Base-by-base conservation (phyloP, 2,888 invertebrate species). In the Lasioglossum oenotherae region DNA sequence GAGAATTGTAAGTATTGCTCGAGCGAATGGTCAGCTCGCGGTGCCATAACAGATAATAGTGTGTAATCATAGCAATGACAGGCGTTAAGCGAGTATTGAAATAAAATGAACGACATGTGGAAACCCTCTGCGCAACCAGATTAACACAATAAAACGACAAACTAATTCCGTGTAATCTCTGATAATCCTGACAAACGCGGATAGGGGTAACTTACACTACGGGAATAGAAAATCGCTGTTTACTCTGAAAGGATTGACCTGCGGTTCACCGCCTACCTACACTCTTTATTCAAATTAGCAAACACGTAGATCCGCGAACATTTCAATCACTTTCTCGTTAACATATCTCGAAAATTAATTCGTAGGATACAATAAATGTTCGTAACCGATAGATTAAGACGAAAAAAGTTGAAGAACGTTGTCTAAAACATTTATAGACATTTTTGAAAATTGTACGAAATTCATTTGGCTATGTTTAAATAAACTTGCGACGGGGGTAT, bases 131-230 rank as follows among this genome's bases (percentile, higher is more conserved):
- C 35, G 35, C 10, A 35, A 38, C 23, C 67, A 67, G 67, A 67
- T 67, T 35, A 67, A 38, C 67, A 67, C 67, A 67, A 67, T 67
- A 67, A 67, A 67, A 67, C 67, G 67, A 67, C 67, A 67, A 67
- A 67, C 35, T 67, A 67, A 67, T 67, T 67, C 67, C 67, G 1
- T 35, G 67, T 67, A 67, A 67, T 67, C 67, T 35, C 67, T 67
- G 67, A 23, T 67, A 67, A 67, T 67, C 67, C 67, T 67, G 67
- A 67, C 67, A 67, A 67, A 67, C 67, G 67, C 67, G 67, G 67
- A 67, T 67, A 38, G 67, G 67, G 67, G 35, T 67, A 67, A 67
- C 67, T 67, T 67, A 67, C 67, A 67, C 67, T 35, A 35, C 67
- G 23, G 35, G 8, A 67, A 67, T 67, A 67, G 67, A 67, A 67